phyloP scores from a whole-genome alignment of 2,113 vertebrate species.

The Neofelis nebulosa region DNA sequence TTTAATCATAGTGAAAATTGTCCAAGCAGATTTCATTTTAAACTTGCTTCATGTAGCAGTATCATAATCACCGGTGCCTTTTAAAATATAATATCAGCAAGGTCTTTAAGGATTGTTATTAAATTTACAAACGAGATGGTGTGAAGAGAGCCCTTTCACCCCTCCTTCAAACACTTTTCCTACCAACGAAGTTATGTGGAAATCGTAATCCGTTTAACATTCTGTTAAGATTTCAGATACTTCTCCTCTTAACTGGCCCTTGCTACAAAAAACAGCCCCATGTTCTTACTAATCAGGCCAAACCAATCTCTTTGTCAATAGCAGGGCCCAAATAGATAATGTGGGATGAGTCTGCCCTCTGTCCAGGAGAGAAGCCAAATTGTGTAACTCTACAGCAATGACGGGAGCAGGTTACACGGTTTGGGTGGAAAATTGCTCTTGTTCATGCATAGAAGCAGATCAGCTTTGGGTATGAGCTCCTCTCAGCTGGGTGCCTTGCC shows the following conservation, averaged over 20 bases:
- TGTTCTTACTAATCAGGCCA: background rate
- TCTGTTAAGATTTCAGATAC: background rate
- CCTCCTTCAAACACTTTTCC: background rate
- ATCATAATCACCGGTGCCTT: constrained; percentile 21
- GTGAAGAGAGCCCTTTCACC: background rate
- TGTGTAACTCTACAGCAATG: background rate
- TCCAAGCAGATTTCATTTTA: constrained; percentile 15
- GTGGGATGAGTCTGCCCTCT: background rate
- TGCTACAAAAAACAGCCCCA: background rate
- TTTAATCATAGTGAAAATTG: constrained; percentile 23
- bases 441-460: background rate
- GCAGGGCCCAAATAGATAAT: background rate
- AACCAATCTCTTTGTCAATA: background rate
- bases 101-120: background rate
- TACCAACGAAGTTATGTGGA: background rate
- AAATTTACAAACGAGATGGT: constrained; percentile 29
- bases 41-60: background rate
- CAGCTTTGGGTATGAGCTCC: background rate
- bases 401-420: background rate
- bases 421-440: constrained; percentile 11
- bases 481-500: constrained; percentile 24
- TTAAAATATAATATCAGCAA: background rate
- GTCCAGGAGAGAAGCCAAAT: background rate
- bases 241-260: background rate
- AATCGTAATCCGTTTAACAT: background rate